These are phyloP conservation scores for Pygmarrhopalites habei DNA, from an alignment of 1,140 invertebrate genomes.

Conservation along the genomic window DNA sequence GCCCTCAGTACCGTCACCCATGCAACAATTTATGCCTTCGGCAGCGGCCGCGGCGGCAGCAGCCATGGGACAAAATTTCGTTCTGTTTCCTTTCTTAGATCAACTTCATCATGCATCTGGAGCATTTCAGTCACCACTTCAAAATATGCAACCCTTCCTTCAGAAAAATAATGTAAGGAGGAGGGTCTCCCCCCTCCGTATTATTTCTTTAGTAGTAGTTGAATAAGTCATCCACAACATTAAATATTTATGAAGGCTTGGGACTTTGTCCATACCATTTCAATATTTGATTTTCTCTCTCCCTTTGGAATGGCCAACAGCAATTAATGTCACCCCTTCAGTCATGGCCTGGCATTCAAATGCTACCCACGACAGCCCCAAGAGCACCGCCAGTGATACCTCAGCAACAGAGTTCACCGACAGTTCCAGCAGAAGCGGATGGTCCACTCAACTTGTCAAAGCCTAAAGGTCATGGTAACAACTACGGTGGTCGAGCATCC, in stretches of 20 bases:
- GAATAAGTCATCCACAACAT: too few species aligned
- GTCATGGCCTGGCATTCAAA: conserved; percentile 30
- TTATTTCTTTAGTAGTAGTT: too few species aligned
- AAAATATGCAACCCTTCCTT: conserved; percentile 45
- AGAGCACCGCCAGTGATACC: conserved; percentile 47
- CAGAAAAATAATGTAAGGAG: conserved; percentile 39
- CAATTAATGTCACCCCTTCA: conserved; percentile 31
- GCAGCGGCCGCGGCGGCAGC: conserved; percentile 50
- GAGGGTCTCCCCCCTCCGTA: too few species aligned
- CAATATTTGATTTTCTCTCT: too few species aligned
- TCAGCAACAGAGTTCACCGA: conserved; percentile 41
- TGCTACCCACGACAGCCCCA: conserved; percentile 40
- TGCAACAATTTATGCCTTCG: conserved; percentile 41
- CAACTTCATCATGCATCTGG: conserved; percentile 42
- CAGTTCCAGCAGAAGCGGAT: conserved; percentile 57
- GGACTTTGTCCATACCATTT: too few species aligned
- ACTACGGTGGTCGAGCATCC: conserved; percentile 46
- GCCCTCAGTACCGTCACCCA: conserved; percentile 39
- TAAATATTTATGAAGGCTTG: too few species aligned
- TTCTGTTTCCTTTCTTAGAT: conserved; percentile 56
- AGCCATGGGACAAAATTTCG: conserved; percentile 49
- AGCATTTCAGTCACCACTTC: conserved; percentile 44
- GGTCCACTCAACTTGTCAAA: conserved; percentile 81
- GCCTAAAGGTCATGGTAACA: conserved; percentile 57
- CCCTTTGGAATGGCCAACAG: too few species aligned